Evolutionary conservation across 2,113 vertebrate genomes (phyloP), one percentile per base, ranked within the genome.

Genomic region (Pseudopipra pipra): DNA sequence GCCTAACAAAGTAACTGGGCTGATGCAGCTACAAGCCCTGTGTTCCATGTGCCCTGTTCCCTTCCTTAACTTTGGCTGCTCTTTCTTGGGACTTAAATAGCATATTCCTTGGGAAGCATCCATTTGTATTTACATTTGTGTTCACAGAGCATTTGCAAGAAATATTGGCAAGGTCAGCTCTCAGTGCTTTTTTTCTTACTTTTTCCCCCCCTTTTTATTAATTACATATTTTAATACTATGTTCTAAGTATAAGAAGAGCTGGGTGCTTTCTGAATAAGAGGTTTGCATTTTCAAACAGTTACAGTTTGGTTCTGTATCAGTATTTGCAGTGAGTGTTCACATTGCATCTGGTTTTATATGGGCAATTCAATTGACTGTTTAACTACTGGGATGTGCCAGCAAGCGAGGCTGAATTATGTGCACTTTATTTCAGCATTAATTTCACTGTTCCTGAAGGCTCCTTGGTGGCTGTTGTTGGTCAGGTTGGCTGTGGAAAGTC

Each of bases 401-500:
- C 54, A 73, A 79, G n/a, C 23, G 18, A 76, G 30, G n/a, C 92
- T 94, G 65, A 95, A 73, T 37, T 63, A 7, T 68, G 37, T 93
- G 35, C 19, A 3, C 58, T 96, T 77, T 86, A 4, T 97, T 98
- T 85, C 96, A 99, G 99, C 97, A 97, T 99, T 86, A 98, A 96
- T 74, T 97, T 99, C 93, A 90, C 92, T 27, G 90, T 99, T 87
- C 98, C 98, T 49, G 99, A 99, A 90, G 99, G 99, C 35, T 98
- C 98, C 46, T 93, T 99, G 95, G 98, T 99, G 67, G 99, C 99
- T 11, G 98, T 99, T 95, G 99, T 99, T 83, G 99, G 99, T 76
- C 99, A 99, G 11, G 99, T 99, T 89, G 99, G 99, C 74, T 99
- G 98, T 15, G 99, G 99, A 43, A 99, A 99, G 87, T 99, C 99